Conservation (phyloP, 2,888 invertebrate genomes). For the Buathra laborator region DNA sequence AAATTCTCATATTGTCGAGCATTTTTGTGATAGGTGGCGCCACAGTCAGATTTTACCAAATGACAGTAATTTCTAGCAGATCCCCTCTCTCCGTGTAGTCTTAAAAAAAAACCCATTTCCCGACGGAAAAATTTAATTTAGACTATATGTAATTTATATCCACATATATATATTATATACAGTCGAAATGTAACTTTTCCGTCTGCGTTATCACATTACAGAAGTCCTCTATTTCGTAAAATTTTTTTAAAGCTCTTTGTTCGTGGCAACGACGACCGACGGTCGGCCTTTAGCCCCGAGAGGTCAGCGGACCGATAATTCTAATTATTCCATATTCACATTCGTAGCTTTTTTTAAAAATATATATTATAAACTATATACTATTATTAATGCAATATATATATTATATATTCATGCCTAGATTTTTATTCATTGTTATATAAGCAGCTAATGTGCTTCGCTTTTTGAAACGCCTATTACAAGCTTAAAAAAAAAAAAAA, state of each 20-base stretch:
- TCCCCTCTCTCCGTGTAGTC: too few species aligned
- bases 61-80: too few species aligned
- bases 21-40: too few species aligned
- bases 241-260: slow-evolving; percentile 1
- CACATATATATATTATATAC: too few species aligned
- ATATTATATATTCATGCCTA: slow-evolving; percentile 29
- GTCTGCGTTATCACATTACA: neutral
- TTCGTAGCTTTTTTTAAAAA: slow-evolving; percentile 24
- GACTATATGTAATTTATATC: too few species aligned
- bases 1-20: too few species aligned
- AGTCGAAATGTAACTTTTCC: neutral
- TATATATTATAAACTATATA: slow-evolving; percentile 13
- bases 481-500: slow-evolving; percentile 17
- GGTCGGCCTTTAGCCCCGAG: neutral
- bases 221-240: neutral
- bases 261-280: slow-evolving; percentile 13
- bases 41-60: too few species aligned
- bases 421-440: slow-evolving; percentile 30
- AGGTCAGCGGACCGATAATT: slow-evolving; percentile 48
- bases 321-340: slow-evolving; percentile 46
- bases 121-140: too few species aligned
- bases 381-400: slow-evolving; percentile 7
- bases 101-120: too few species aligned
- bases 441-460: slow-evolving; percentile 57
- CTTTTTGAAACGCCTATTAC: slow-evolving; percentile 42